These are phyloP conservation scores for Synanthedon vespiformis DNA, from an alignment of 2,888 invertebrate genomes.

Conservation along the genomic window DNA sequence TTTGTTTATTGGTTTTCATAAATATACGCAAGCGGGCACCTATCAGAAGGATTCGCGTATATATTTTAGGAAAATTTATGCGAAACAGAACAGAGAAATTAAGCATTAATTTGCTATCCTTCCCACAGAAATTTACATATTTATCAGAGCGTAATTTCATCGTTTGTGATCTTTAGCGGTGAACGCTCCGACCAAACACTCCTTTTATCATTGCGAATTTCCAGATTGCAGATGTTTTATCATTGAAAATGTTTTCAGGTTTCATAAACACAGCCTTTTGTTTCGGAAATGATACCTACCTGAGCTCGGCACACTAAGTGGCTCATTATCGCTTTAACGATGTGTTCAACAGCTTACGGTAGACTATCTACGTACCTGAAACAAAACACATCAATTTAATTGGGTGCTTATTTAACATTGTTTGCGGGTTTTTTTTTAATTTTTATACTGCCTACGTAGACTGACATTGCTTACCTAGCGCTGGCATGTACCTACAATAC, in stretches of 20 bases:
- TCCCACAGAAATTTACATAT: constrained; percentile 50
- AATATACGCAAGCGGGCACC: constrained; percentile 28
- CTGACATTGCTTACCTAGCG: no score
- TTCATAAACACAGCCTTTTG: neutral
- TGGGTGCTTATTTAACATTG: no score
- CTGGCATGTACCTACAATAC: no score
- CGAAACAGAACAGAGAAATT: constrained; percentile 52
- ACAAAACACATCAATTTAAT: neutral
- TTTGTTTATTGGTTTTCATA: constrained; percentile 26
- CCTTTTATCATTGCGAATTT: constrained; percentile 2
- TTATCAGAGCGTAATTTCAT: constrained; percentile 45
- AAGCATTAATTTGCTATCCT: constrained; percentile 53
- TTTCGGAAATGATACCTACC: neutral
- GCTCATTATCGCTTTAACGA: neutral
- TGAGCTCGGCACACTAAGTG: neutral
- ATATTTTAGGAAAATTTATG: constrained; percentile 48
- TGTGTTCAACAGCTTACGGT: neutral
- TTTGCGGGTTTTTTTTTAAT: no score
- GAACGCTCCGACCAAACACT: constrained; percentile 9
- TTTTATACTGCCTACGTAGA: no score
- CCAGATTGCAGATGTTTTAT: neutral
- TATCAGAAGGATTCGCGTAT: constrained; percentile 40
- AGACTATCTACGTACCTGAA: neutral
- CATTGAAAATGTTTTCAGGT: neutral
- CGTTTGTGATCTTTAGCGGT: constrained; percentile 33